phyloP scores from a whole-genome alignment of 1,140 invertebrate genomes.

The Drosophila tsacasi region DNA sequence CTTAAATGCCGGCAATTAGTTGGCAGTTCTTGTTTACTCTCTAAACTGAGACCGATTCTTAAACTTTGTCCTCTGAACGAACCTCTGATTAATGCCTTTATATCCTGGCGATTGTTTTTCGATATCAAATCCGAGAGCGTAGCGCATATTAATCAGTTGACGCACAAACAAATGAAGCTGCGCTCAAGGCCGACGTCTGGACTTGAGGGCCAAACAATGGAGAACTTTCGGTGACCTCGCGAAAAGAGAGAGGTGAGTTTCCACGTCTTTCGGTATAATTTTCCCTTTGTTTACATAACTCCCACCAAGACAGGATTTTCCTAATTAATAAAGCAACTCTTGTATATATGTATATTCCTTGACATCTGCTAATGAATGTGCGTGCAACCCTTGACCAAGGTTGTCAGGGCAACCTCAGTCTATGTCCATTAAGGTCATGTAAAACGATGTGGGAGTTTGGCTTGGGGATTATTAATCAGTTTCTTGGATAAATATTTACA shows the following conservation, averaged over 20 bases:
- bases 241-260: slow-evolving; percentile 8
- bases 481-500: not conserved
- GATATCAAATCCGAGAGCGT: slow-evolving; percentile 4
- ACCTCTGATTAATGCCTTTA: slow-evolving; percentile 17
- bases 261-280: not conserved
- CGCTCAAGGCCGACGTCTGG: slow-evolving; percentile 17
- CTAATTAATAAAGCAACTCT: slow-evolving; percentile 13
- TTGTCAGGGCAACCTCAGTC: not conserved
- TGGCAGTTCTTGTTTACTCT: slow-evolving; percentile 28
- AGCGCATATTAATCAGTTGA: slow-evolving; percentile 29
- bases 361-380: slow-evolving; percentile 19
- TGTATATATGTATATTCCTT: not conserved
- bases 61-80: slow-evolving; percentile 1
- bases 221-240: slow-evolving; percentile 14
- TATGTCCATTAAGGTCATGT: too few relatives aligned
- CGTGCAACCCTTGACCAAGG: not conserved
- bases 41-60: slow-evolving; percentile 4
- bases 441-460: not conserved
- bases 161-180: slow-evolving; percentile 5
- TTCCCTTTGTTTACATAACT: not conserved
- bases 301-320: not conserved
- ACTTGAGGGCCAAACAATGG: slow-evolving; percentile 4
- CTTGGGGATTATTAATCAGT: not conserved
- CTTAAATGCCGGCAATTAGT: slow-evolving; percentile 27
- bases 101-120: slow-evolving; percentile 9